phyloP scores from a whole-genome alignment of 2,797 vertebrate species.

The Semotilus atromaculatus region DNA sequence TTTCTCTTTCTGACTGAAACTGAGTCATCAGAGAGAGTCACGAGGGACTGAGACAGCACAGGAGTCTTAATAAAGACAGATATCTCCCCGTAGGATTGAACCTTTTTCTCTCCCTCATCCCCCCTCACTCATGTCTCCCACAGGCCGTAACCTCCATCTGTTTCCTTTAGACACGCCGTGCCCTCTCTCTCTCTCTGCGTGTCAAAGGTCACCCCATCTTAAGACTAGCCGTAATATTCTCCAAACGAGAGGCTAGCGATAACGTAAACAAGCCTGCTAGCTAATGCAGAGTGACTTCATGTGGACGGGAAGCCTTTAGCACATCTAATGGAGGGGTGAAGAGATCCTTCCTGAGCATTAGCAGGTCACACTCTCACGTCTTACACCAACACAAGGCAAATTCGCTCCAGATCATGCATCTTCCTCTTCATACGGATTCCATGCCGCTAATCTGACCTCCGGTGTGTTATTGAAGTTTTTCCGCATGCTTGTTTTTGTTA shows the following conservation, averaged over 20 bases:
- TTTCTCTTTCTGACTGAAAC: constrained; percentile 44
- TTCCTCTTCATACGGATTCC: constrained; percentile 21
- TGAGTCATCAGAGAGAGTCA: constrained; percentile 55
- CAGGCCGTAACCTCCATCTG: constrained; percentile 56
- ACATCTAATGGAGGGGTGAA: constrained; percentile 49
- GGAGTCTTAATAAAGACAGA: constrained; percentile 58
- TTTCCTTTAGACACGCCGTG: constrained; percentile 59
- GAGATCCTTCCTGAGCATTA: constrained; percentile 48
- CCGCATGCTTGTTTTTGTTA: constrained; percentile 8
- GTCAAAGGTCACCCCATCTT: constrained; percentile 58
- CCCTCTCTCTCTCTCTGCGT: constrained; percentile 23
- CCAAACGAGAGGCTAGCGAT: constrained; percentile 42
- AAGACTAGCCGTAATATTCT: constrained; percentile 46
- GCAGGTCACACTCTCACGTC: constrained; percentile 34
- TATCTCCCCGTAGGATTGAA: constrained; percentile 47
- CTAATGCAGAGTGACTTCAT: constrained; percentile 51
- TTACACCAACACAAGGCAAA: constrained; percentile 32
- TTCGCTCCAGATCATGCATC: constrained; percentile 24
- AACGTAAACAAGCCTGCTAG: constrained; percentile 52
- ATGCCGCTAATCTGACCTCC: constrained; percentile 29
- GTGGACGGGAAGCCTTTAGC: constrained; percentile 14
- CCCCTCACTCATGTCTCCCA: constrained; percentile 1
- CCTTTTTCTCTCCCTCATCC: constrained; percentile 13
- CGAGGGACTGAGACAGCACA: constrained; percentile 31
- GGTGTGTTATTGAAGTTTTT: constrained; percentile 31